These are phyloP conservation scores for Clytia hemisphaerica DNA, from an alignment of 30 jellyfish, hydroid and myxozoan genomes.

Conservation along the genomic window DNA sequence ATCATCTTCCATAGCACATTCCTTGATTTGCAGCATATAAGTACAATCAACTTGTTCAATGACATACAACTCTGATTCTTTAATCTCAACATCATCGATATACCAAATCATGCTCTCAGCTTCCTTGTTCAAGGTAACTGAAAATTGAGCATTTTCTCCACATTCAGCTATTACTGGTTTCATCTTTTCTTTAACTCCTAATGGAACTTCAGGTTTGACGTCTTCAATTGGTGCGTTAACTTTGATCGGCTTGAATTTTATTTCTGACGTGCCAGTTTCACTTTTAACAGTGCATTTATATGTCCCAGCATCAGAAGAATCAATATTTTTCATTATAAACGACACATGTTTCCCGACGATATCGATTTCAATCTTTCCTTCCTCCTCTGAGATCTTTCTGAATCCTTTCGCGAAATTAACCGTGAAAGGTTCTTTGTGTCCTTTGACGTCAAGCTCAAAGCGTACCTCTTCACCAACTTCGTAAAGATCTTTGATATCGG, in stretches of 20 bases:
- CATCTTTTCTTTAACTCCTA: conserved; percentile 18
- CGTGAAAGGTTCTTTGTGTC: too few relatives aligned
- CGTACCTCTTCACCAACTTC: too few relatives aligned
- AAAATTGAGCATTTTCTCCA: background rate
- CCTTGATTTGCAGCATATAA: conserved; percentile 13
- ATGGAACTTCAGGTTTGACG: conserved; percentile 4
- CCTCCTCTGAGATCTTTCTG: conserved; percentile 20
- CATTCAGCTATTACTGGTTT: background rate
- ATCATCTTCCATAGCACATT: conserved; percentile 12
- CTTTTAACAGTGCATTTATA: conserved; percentile 47
- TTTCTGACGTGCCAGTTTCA: too few relatives aligned
- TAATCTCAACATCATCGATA: conserved; percentile 39
- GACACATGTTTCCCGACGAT: conserved; percentile 15
- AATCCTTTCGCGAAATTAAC: conserved; percentile 53
- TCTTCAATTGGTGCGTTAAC: too few relatives aligned
- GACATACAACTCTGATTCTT: conserved; percentile 43
- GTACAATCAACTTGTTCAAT: conserved; percentile 11
- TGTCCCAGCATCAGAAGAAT: conserved; percentile 51
- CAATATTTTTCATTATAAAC: conserved; percentile 23
- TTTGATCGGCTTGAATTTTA: too few relatives aligned
- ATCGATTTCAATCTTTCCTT: conserved; percentile 30
- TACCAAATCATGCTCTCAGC: background rate
- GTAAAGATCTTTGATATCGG: too few relatives aligned
- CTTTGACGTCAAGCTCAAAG: too few relatives aligned
- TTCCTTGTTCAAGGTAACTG: background rate